A percentile compares a stretch with the other conserved stretches of the same genome.
Evolutionary conservation across 2,797 vertebrate species (phyloP).

Genomic region (Sitta carolinensis): DNA sequence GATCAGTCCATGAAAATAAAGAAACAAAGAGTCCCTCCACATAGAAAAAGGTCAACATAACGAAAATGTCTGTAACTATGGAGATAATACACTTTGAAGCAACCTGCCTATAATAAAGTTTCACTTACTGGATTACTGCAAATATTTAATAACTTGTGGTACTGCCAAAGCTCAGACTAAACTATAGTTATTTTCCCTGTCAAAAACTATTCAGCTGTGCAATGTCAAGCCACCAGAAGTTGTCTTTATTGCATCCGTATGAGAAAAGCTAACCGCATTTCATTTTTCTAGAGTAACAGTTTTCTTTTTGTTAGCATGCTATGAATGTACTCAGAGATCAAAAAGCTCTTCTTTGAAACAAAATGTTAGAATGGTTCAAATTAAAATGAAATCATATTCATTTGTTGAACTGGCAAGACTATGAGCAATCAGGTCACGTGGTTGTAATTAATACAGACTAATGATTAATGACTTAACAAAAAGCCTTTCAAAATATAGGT

Average conservation of each 20-base stretch:
- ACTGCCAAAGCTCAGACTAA: slow-evolving; percentile 59
- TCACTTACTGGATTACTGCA: slow-evolving; percentile 56
- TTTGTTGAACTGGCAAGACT: neutral
- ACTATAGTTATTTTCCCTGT: slow-evolving; percentile 47
- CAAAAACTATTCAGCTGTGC: slow-evolving; percentile 54
- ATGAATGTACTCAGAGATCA: slow-evolving; percentile 32
- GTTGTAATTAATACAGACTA: neutral
- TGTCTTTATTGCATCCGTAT: slow-evolving; percentile 50
- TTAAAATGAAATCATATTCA: slow-evolving; percentile 18
- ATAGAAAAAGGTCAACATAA: neutral
- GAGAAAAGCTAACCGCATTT: neutral
- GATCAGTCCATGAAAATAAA: neutral
- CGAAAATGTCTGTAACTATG: slow-evolving; percentile 1
- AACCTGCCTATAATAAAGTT: slow-evolving; percentile 40
- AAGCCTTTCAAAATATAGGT: neutral
- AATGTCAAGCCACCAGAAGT: slow-evolving; percentile 61
- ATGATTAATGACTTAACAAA: neutral
- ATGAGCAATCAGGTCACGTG: neutral
- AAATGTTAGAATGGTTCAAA: slow-evolving; percentile 20
- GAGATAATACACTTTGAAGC: slow-evolving; percentile 23
- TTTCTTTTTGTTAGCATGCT: slow-evolving; percentile 58
- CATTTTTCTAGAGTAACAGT: slow-evolving; percentile 44
- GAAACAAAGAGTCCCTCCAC: neutral
- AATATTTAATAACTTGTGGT: slow-evolving; percentile 59
- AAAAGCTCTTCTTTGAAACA: slow-evolving; percentile 48